Evolutionary conservation across 23 tunicate species (phyloP).

Genomic region (Ciona savignyi): DNA sequence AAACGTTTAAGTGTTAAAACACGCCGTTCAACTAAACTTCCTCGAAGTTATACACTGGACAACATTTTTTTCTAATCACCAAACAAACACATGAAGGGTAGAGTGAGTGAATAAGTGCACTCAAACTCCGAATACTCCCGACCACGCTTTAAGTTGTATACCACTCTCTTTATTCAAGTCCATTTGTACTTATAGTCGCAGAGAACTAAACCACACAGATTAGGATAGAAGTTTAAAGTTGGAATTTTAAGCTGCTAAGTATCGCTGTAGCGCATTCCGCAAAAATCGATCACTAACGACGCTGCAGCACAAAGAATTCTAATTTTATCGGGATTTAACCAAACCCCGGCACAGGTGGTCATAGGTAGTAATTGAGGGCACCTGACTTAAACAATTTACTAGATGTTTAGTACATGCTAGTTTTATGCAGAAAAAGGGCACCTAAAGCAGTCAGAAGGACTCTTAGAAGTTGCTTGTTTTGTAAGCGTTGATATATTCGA

Average conservation of each 20-base stretch:
- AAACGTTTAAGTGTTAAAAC: too few species aligned
- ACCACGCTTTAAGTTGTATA: not conserved
- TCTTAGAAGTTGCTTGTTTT: not conserved
- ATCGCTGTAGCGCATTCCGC: not conserved
- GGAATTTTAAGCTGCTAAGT: not conserved
- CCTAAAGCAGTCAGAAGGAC: not conserved
- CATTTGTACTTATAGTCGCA: not conserved
- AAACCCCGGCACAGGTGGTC: too few species aligned
- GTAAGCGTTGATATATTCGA: not conserved
- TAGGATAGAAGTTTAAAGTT: not conserved
- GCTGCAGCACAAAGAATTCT: not conserved
- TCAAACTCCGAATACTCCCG: not conserved
- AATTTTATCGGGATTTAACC: not conserved
- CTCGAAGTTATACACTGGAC: too few species aligned
- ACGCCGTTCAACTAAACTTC: too few species aligned
- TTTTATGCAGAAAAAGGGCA: too few species aligned
- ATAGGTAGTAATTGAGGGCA: not conserved
- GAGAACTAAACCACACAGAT: not conserved
- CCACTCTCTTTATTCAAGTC: not conserved
- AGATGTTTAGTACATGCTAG: too few species aligned
- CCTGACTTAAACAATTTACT: too few species aligned
- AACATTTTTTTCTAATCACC: not conserved
- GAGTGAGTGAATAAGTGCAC: too few species aligned
- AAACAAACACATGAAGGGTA: not conserved
- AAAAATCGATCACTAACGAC: not conserved